Conservation (phyloP, 2,113 vertebrate genomes). For the Daphoenositta chrysoptera region DNA sequence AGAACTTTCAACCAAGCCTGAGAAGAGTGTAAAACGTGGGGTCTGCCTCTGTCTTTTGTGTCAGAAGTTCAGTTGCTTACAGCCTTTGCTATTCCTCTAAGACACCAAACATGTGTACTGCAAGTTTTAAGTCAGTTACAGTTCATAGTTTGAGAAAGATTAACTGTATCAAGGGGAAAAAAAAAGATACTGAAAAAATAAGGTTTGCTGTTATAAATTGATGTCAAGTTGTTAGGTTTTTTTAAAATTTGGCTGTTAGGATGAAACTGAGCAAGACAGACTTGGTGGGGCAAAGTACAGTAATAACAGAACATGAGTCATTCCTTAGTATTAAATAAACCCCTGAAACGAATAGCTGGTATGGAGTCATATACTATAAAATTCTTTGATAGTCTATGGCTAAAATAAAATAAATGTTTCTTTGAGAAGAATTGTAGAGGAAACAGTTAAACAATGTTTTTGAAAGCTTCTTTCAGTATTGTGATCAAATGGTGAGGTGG, state of each 20-base stretch:
- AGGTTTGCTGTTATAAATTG: neutral
- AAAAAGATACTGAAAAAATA: neutral
- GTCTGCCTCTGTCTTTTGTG: neutral
- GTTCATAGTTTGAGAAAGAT: neutral
- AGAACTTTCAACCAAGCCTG: neutral
- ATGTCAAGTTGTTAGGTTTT: neutral
- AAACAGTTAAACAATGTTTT: neutral
- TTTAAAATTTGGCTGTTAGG: neutral
- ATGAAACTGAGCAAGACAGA: neutral
- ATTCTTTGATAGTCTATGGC: neutral
- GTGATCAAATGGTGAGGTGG: neutral
- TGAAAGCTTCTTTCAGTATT: neutral
- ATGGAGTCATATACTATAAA: neutral
- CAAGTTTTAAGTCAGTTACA: neutral
- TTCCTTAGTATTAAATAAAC: neutral
- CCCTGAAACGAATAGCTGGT: neutral
- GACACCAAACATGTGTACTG: fast-evolving
- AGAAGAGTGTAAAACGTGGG: neutral
- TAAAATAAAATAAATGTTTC: neutral
- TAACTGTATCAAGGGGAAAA: fast-evolving
- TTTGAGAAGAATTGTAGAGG: neutral
- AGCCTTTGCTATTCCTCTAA: neutral
- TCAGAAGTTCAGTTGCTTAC: neutral
- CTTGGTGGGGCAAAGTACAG: neutral
- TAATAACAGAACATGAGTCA: neutral